Evolutionary conservation across 2,797 vertebrate genomes (phyloP), one percentile per base, ranked within the genome.

Genomic region (Babyrousa celebensis): DNA sequence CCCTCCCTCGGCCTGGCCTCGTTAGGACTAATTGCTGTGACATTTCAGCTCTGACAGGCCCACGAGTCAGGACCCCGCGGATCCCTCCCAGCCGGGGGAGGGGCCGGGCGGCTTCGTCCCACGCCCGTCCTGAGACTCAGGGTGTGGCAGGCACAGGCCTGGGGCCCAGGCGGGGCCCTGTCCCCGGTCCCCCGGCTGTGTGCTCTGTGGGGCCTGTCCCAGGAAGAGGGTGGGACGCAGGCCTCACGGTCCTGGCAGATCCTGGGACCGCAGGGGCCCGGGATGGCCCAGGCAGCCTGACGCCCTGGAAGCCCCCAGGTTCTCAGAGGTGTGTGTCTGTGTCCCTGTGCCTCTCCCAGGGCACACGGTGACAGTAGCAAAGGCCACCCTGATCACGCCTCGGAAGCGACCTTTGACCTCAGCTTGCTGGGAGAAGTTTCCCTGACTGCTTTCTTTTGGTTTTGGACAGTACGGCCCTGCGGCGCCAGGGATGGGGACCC

Each of bases 1-100:
- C 43, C 54, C 67, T 96, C 95, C 21, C 27, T 58, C 36, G 65
- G 89, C 77, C 92, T 95, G 65, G 89, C 77, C 92, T 95, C 94
- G 95, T 98, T 97, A 98, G 98, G 65, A 85, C 91, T 96, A 96
- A 97, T 97, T 97, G 97, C 80, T 58, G 65, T 97, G 97, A 87
- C 97, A 97, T 97, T 97, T 98, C 63, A 32, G 79, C 25, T 40
- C 79, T 72, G 72, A 96, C 88, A 77, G 32, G 36, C 74, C 12
- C 0, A 3, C 20, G 16, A 52, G 43, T 65, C 21, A 3, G 85
- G 23, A 56, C 0, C 2, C 32, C 52, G 9, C 4, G 20, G 23
- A 16, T 27, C 70, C 23, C 43, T 63, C 67, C 70, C 56, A 43
- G 68, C 21, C 8, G 0, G 21, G 7, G 18, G 12, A 27, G 58